Base-by-base conservation (phyloP, 2,888 invertebrate genomes). In the Phrixothrix hirtus region DNA sequence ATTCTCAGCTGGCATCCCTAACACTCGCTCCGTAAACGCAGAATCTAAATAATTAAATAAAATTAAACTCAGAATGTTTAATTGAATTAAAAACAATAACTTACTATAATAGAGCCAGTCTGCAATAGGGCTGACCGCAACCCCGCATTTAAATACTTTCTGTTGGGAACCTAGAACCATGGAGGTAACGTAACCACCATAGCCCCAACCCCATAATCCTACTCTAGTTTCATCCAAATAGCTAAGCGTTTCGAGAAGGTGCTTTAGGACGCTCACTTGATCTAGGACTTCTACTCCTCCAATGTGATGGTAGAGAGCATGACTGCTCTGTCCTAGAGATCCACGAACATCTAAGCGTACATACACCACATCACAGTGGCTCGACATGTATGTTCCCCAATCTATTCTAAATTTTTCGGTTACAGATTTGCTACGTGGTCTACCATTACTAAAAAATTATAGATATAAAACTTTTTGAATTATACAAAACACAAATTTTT, bases 171-270 rank as follows among this genome's bases (percentile, higher is more conserved):
- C 93, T 43, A 96, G 80, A 51, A 92, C 85, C 87, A 93, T 92
- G 41, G 93, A 83, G n/a, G 95, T 91, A 26, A 95, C 91, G 76
- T 94, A 96, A 5, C 95, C 96, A 5, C 93, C 96, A 76, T 95
- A 96, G 10, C 95, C 95, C 94, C 95, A 94, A 31, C 96, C 96
- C 94, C 94, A 95, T 48, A 97, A 89, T 5, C 93, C 95, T 34
- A 94, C 90, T 52, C 92, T 83, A 1, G 88, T 87, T 68, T 88
- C 87, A 76, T 95, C 93, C 69, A 95, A 82, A 77, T 87, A 95
- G 70, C 87, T 87, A 65, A 88, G 82, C 36, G 85, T 88, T 50
- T 92, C 87, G 72, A 91, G 79, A 65, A 95, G 83, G 78, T 90
- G 85, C 82, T 85, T 86, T 72, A 92, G 80, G 67, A 91, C 94